Conservation (phyloP, 2,797 vertebrate genomes). For the Lagorchestes hirsutus region DNA sequence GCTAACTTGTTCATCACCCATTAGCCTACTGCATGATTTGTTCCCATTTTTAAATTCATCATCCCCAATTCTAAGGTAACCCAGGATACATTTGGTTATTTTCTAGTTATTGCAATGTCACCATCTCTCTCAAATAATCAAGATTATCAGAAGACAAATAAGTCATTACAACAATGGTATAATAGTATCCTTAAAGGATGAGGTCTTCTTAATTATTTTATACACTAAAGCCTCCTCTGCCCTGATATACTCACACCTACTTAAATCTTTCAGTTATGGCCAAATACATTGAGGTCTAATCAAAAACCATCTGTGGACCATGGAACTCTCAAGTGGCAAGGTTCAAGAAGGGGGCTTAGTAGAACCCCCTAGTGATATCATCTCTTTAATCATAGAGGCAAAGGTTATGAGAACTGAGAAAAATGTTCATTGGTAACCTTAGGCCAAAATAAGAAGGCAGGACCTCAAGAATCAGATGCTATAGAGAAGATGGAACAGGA, state of each 20-base stretch:
- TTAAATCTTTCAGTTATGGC: neutral
- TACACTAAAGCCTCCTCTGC: neutral
- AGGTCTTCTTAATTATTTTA: neutral
- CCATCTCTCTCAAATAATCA: neutral
- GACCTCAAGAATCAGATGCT: neutral
- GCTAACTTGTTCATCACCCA: neutral
- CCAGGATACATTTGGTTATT: neutral
- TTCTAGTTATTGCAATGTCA: neutral
- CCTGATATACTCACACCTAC: neutral
- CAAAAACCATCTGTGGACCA: neutral
- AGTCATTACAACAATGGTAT: neutral
- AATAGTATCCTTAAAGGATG: neutral
- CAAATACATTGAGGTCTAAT: neutral
- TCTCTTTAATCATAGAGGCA: constrained; percentile 2
- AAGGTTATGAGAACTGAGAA: neutral
- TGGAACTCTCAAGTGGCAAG: neutral
- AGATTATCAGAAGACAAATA: neutral
- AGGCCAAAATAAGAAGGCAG: neutral
- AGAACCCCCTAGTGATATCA: neutral
- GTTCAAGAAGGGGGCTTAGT: neutral
- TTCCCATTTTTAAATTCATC: neutral
- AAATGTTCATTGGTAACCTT: neutral
- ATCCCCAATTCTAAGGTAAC: neutral
- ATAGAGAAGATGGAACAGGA: neutral
- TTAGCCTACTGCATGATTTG: neutral